These are phyloP conservation scores for Drosophila varians DNA, from an alignment of 1,140 invertebrate genomes.

Conservation along the genomic window DNA sequence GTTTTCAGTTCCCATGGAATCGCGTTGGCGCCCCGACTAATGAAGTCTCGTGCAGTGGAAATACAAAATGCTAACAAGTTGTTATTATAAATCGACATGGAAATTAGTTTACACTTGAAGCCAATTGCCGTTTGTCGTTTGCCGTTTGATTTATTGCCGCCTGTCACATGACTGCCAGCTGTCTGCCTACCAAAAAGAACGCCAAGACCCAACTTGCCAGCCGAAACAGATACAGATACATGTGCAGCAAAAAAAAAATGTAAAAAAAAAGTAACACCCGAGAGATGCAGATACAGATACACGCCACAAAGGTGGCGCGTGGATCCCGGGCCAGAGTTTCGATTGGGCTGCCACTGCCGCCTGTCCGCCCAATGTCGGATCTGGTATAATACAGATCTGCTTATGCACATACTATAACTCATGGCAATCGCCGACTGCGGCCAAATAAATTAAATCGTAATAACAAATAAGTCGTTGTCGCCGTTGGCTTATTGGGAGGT, in stretches of 20 bases:
- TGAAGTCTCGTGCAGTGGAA: conserved; percentile 45
- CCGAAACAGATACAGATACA: conserved; percentile 1
- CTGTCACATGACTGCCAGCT: conserved; percentile 77
- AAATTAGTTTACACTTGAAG: conserved; percentile 82
- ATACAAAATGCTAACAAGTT: conserved; percentile 82
- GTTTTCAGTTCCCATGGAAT: conserved; percentile 6
- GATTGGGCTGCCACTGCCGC: conserved; percentile 33
- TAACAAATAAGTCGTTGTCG: conserved; percentile 76
- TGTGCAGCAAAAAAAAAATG: neutral
- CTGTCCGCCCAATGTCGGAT: conserved; percentile 74
- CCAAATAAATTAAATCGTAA: conserved; percentile 80
- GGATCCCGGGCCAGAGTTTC: conserved; percentile 61
- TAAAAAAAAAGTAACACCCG: neutral
- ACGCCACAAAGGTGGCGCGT: conserved; percentile 66
- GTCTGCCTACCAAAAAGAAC: conserved; percentile 73
- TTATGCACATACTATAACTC: conserved; percentile 65
- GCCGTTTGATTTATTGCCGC: conserved; percentile 80
- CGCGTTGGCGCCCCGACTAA: conserved; percentile 51
- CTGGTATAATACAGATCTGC: conserved; percentile 28
- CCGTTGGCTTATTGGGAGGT: conserved; percentile 27
- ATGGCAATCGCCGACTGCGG: conserved; percentile 58
- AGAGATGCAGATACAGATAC: conserved; percentile 18
- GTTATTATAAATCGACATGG: conserved; percentile 82
- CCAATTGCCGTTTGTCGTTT: conserved; percentile 77
- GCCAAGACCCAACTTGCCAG: conserved; percentile 23